Percentiles rank a stretch among this genome's conserved stretches.
Evolutionary conservation across 2,888 invertebrate species (phyloP).

Genomic region (Rhamnusium bicolor): DNA sequence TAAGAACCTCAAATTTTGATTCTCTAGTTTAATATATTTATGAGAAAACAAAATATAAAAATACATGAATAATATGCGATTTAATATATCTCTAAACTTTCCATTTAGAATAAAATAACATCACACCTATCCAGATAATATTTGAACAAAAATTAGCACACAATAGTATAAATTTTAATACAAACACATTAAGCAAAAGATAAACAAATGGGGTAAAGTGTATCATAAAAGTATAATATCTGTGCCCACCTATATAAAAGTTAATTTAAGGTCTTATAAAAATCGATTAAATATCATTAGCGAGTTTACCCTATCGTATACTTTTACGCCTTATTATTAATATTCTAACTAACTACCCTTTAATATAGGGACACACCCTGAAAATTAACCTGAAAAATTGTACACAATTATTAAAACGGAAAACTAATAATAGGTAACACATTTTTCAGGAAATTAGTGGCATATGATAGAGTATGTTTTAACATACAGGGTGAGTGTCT

Average conservation of each 20-base stretch:
- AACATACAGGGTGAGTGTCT: neutral
- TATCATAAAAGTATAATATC: slow-evolving; percentile 11
- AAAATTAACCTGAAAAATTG: slow-evolving; percentile 36
- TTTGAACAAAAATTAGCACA: slow-evolving; percentile 38
- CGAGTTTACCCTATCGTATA: slow-evolving; percentile 25
- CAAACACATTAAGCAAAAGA: slow-evolving; percentile 52
- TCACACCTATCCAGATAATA: slow-evolving; percentile 26
- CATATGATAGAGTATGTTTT: neutral
- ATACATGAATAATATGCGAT: too few species aligned
- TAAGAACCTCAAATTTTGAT: too few species aligned
- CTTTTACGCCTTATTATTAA: slow-evolving; percentile 31
- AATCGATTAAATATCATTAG: slow-evolving; percentile 37
- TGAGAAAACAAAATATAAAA: too few species aligned
- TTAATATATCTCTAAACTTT: neutral
- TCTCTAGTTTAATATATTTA: too few species aligned
- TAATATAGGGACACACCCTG: slow-evolving; percentile 32
- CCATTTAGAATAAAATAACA: neutral
- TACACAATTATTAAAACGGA: slow-evolving; percentile 10
- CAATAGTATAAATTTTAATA: slow-evolving; percentile 44
- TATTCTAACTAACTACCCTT: slow-evolving; percentile 33
- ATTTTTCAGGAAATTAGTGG: slow-evolving; percentile 27
- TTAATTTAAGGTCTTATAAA: slow-evolving; percentile 20
- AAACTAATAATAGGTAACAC: slow-evolving; percentile 17
- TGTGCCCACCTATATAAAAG: slow-evolving; percentile 30
- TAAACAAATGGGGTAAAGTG: slow-evolving; percentile 49